A percentile compares a stretch with the other conserved stretches of the same genome.
Evolutionary conservation across 2,797 vertebrate genomes (phyloP).

Genomic region (Phrynocephalus vlangalii): DNA sequence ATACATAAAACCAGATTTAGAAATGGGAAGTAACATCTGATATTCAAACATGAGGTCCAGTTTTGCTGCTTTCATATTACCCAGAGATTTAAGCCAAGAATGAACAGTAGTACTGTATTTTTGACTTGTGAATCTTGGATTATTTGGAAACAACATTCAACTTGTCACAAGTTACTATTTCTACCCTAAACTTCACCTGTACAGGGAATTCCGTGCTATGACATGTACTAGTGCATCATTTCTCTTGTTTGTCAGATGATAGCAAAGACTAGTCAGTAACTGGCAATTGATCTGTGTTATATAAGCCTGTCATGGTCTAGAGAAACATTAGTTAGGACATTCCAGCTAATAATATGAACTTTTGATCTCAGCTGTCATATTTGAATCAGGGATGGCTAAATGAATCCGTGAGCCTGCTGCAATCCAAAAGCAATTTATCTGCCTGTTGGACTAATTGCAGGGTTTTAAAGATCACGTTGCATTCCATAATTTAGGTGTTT

Average conservation of each 20-base stretch:
- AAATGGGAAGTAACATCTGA: not conserved
- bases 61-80: not conserved
- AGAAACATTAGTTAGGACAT: not conserved
- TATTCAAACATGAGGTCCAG: not conserved
- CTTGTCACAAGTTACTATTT: not conserved
- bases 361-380: not conserved
- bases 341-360: not conserved
- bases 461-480: not conserved
- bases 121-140: not conserved
- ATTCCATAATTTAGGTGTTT: not conserved
- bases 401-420: not conserved
- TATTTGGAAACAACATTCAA: not conserved
- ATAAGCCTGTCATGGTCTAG: not conserved
- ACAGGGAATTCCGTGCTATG: not conserved
- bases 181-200: not conserved
- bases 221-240: not conserved
- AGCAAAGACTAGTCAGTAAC: conserved; percentile 16
- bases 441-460: too few species aligned
- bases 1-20: too few species aligned
- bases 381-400: not conserved
- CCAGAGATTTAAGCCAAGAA: not conserved
- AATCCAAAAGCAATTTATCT: not conserved
- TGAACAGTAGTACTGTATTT: too few species aligned
- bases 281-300: conserved; percentile 19
- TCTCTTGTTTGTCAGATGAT: conserved; percentile 5